Percentiles rank a stretch among this genome's conserved stretches.
Evolutionary conservation across 30 jellyfish, hydroid and myxozoan genomes (phyloP).

Genomic region (Cassiopea andromeda): DNA sequence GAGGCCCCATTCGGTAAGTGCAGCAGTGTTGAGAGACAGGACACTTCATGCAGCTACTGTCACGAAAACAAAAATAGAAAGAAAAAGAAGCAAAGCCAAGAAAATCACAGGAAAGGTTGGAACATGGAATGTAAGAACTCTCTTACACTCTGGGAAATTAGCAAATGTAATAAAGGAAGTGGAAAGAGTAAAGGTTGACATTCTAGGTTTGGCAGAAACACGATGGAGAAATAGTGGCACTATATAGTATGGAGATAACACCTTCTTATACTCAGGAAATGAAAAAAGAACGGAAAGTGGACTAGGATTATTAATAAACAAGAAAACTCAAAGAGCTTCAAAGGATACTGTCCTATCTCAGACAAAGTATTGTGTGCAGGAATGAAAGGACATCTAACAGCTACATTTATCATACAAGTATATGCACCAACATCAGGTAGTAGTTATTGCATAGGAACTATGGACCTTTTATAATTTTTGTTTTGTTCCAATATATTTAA

Average conservation of each 20-base stretch:
- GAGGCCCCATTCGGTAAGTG: not conserved
- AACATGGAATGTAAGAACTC: constrained; percentile 11
- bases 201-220: constrained; percentile 7
- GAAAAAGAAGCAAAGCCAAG: not conserved
- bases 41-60: not conserved
- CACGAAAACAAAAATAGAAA: not conserved
- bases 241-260: not conserved
- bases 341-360: not conserved
- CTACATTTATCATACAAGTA: not conserved
- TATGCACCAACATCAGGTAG: not conserved
- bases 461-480: too few relatives aligned
- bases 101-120: not conserved
- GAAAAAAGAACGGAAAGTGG: not conserved
- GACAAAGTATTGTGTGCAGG: not conserved
- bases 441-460: too few relatives aligned
- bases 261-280: not conserved
- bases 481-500: too few relatives aligned
- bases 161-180: constrained; percentile 1
- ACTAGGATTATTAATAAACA: not conserved
- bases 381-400: not conserved
- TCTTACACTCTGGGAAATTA: not conserved
- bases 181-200: not conserved
- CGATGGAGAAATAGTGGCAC: not conserved
- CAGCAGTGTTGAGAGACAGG: not conserved
- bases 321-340: not conserved